Percentiles rank a stretch among this genome's conserved stretches.
These are phyloP conservation scores for Thera obeliscata DNA, from an alignment of 2,888 invertebrate genomes.

Conservation along the genomic window DNA sequence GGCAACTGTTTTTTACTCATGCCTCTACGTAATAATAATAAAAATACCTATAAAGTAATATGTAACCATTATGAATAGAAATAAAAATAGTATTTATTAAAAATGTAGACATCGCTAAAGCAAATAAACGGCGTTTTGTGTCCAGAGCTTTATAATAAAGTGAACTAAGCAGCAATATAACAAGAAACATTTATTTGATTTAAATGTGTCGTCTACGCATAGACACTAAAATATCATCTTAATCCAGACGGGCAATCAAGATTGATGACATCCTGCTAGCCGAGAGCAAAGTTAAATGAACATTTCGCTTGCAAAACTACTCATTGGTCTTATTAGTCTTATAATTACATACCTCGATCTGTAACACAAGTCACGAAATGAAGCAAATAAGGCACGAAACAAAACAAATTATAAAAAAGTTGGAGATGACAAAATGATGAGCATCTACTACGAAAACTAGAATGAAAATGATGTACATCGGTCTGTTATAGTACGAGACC, in stretches of 20 bases:
- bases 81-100: no score
- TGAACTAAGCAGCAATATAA: neutral
- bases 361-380: constrained; percentile 9
- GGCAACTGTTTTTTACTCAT: no score
- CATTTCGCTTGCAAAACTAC: constrained; percentile 35
- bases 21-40: no score
- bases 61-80: neutral
- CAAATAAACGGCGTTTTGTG: no score
- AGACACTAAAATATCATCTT: constrained; percentile 36
- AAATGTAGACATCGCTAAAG: no score
- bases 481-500: constrained; percentile 49
- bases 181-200: constrained; percentile 9
- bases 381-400: neutral
- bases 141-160: neutral
- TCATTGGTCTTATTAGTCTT: constrained; percentile 21
- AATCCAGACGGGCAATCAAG: constrained; percentile 40
- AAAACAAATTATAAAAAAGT: constrained; percentile 1
- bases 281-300: constrained; percentile 37
- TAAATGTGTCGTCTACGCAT: constrained; percentile 5
- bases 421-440: constrained; percentile 40
- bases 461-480: constrained; percentile 55
- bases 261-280: constrained; percentile 43
- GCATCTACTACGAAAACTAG: constrained; percentile 51
- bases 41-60: neutral
- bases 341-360: constrained; percentile 27